These are phyloP conservation scores for Morinoia aosen DNA, from an alignment of 2,888 invertebrate species.

Conservation along the genomic window DNA sequence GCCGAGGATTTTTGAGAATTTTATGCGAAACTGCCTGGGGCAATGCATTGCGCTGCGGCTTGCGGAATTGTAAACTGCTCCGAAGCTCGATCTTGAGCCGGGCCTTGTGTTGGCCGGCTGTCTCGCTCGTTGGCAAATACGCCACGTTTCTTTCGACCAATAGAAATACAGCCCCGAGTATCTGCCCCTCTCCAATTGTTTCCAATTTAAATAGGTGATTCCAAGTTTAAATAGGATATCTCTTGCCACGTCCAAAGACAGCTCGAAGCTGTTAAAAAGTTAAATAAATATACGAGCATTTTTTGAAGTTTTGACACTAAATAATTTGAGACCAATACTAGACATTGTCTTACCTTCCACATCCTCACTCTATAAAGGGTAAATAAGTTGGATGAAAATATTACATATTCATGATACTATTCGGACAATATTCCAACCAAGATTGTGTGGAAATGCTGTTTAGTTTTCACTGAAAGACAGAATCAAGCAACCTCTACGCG, in stretches of 20 bases:
- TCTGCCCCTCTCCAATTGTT: not conserved
- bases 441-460: not conserved
- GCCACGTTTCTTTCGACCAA: not conserved
- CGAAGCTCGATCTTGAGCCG: not conserved
- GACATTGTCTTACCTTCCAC: not conserved
- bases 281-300: not conserved
- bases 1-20: conserved; percentile 2
- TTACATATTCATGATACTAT: not conserved
- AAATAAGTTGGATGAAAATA: not conserved
- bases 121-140: not conserved
- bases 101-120: not conserved
- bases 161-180: not conserved
- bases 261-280: not conserved
- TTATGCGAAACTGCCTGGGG: not conserved
- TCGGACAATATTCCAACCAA: not conserved
- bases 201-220: not conserved
- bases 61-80: not conserved
- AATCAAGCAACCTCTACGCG: no score
- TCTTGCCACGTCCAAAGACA: not conserved
- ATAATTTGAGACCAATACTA: not conserved
- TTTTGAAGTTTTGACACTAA: not conserved
- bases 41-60: not conserved
- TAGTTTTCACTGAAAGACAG: no score
- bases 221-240: not conserved
- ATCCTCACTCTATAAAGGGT: not conserved